Evolutionary conservation across 2,888 invertebrate genomes (phyloP).

Genomic region (Thereva unica): DNA sequence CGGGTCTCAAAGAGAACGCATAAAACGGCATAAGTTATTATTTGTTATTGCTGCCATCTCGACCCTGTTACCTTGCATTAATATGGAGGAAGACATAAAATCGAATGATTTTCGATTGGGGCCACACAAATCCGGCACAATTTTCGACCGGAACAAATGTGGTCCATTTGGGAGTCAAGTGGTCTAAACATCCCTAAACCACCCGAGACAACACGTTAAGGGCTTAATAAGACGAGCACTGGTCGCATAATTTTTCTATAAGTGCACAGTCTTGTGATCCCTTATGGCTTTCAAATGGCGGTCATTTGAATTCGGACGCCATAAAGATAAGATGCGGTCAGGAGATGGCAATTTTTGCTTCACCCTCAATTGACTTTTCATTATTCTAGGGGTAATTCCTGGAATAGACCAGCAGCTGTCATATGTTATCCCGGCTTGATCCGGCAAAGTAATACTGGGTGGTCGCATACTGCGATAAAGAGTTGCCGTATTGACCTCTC

Average conservation of each 20-base stretch:
- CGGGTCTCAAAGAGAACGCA: too few species aligned
- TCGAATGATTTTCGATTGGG: conserved; percentile 18
- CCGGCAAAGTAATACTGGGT: background rate
- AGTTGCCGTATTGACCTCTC: conserved; percentile 15
- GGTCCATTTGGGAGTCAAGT: background rate
- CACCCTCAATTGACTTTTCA: conserved; percentile 47
- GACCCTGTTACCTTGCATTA: too few species aligned
- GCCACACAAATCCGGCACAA: conserved; percentile 12
- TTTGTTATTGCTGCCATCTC: too few species aligned
- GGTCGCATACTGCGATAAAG: conserved; percentile 27
- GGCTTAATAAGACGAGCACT: conserved; percentile 46
- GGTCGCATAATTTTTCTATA: conserved; percentile 47
- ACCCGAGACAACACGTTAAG: conserved; percentile 39
- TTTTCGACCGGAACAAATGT: conserved; percentile 29
- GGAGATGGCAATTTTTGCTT: conserved; percentile 46
- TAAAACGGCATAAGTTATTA: too few species aligned
- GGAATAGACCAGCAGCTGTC: conserved; percentile 5
- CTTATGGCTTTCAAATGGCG: conserved; percentile 45
- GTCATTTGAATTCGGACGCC: conserved; percentile 46
- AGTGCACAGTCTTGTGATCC: conserved; percentile 43
- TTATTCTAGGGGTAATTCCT: conserved; percentile 40
- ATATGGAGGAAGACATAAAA: conserved; percentile 16
- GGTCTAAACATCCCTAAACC: background rate
- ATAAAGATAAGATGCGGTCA: conserved; percentile 48
- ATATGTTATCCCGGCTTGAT: conserved; percentile 13